phyloP scores from a whole-genome alignment of 1,140 invertebrate species.

The Idris sp. region DNA sequence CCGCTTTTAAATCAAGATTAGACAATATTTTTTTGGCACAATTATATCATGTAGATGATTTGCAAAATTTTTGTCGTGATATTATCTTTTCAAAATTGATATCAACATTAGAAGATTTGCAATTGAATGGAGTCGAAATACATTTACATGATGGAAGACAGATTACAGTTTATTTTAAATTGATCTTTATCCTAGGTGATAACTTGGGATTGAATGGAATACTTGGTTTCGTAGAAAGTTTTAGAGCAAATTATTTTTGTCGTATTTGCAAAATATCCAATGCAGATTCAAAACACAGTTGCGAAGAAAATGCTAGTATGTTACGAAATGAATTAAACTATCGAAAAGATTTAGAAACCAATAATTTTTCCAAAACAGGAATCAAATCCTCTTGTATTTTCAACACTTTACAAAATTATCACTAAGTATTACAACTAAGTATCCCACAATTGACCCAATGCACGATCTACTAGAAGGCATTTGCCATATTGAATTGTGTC shows the following conservation, averaged over 20 bases:
- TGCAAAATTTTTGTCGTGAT: conserved; percentile 4
- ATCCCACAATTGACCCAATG: conserved; percentile 19
- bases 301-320: not conserved
- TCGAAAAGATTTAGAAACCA: not conserved
- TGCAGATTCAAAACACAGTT: not conserved
- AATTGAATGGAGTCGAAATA: conserved; percentile 1
- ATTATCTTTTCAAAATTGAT: conserved; percentile 5
- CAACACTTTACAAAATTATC: not conserved
- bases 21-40: conserved; percentile 15
- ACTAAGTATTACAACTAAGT: conserved; percentile 6
- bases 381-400: conserved; percentile 1
- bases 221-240: conserved; percentile 6
- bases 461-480: conserved; percentile 28
- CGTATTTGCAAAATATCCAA: conserved; percentile 4
- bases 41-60: conserved; percentile 10
- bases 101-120: not conserved
- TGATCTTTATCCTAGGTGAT: conserved; percentile 5
- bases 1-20: not conserved
- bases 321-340: conserved; percentile 1
- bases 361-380: conserved; percentile 1
- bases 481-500: conserved; percentile 11
- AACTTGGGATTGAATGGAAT: conserved; percentile 11
- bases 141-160: not conserved
- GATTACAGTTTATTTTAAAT: conserved; percentile 13
- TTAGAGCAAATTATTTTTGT: not conserved